Evolutionary conservation across 2,888 invertebrate species (phyloP).

Genomic region (Alsophila aescularia): DNA sequence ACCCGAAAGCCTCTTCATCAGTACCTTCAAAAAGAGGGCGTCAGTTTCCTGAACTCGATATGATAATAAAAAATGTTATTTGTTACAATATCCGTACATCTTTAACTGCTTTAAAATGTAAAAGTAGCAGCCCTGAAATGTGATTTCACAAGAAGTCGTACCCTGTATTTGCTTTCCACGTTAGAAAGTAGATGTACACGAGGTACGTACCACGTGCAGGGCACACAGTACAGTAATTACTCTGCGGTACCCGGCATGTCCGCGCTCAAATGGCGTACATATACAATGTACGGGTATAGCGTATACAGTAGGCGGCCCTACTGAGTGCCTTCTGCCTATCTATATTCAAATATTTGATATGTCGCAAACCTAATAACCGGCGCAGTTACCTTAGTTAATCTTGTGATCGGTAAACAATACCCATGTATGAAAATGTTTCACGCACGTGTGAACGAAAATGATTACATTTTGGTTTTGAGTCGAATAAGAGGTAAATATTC

Average conservation of each 20-base stretch:
- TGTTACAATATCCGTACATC: too few species aligned
- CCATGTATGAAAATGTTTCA: constrained; percentile 1
- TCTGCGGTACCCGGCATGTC: constrained; percentile 38
- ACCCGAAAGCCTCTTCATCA: too few species aligned
- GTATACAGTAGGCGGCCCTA: constrained; percentile 23
- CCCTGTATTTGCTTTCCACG: constrained; percentile 47
- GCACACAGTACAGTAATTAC: constrained; percentile 46
- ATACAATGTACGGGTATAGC: constrained; percentile 24
- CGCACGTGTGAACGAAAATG: neutral
- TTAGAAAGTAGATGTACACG: constrained; percentile 42
- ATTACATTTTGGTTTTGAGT: neutral
- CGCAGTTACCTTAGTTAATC: neutral
- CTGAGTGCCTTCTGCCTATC: constrained; percentile 4
- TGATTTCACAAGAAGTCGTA: constrained; percentile 48
- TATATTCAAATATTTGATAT: constrained; percentile 18
- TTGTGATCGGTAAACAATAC: neutral
- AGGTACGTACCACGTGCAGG: constrained; percentile 9
- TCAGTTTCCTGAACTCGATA: too few species aligned
- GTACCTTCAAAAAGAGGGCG: too few species aligned
- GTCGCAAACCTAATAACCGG: constrained; percentile 5
- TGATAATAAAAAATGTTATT: too few species aligned
- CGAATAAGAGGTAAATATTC: constrained; percentile 2
- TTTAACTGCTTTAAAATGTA: neutral
- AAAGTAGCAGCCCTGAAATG: constrained; percentile 42
- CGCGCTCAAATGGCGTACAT: constrained; percentile 31